Base-by-base conservation (phyloP, 2,113 vertebrate genomes). In the Tyrannus savana region DNA sequence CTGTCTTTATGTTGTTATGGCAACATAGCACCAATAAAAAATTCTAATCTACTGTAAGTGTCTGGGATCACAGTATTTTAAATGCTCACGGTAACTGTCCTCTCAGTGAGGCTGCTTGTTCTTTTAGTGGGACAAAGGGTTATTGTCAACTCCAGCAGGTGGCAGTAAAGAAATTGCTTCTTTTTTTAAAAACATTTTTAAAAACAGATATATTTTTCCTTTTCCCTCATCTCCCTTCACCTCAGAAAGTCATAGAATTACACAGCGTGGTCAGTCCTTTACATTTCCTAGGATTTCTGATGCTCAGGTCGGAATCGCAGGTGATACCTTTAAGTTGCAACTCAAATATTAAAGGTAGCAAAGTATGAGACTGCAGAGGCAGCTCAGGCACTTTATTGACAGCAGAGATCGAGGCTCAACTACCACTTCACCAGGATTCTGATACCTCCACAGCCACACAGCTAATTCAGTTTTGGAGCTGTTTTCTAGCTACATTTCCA, bases 1-100 rank as follows among this genome's bases (percentile, higher is more conserved):
- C 98, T 98, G 98, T 98, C 97, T 98, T 97, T 97, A 64, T 96
- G 98, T 98, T 98, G 98, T 98, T 98, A 98, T 98, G 98, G 98
- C 98, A 98, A 98, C 98, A 97, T 85, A 94, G 97, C 96, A 96
- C 98, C 98, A 98, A 98, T 98, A 98, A 98, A 98, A 98, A 98
- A 97, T 98, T 98, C 98, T 98, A 98, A 98, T 98, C 98, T 98
- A 98, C 98, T 98, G 97, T 98, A 98, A 98, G 97, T 98, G 97
- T 95, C 96, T 97, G 88, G 89, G 96, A 98, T 98, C 98, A 98
- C 97, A 97, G 97, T 97, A 97, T 98, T 98, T 98, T 98, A 98
- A 98, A 97, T 96, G 96, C 96, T 98, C 95, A 88, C 96, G 2
- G 15, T 97, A 97, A 98, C 97, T 98, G 97, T 97, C 98, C 98